Base-by-base conservation (phyloP, 2,888 invertebrate genomes). In the Myopa testacea region DNA sequence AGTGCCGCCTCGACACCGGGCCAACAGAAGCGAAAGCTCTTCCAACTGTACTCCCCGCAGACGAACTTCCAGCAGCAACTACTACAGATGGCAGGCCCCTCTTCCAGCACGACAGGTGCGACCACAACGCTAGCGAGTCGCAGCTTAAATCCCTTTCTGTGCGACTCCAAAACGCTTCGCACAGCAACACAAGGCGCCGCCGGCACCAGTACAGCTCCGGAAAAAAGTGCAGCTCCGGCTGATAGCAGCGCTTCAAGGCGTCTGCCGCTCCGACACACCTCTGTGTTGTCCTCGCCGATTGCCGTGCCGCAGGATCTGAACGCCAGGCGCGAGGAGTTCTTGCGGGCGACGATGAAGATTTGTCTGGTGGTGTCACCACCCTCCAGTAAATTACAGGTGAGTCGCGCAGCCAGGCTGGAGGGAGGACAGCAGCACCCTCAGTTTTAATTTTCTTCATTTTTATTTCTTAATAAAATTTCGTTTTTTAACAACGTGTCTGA, bases 341-440 rank as follows among this genome's bases (percentile, higher is more conserved):
- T 93, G 80, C 92, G 93, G 83, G 93, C 93, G 76, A 93, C 94
- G 80, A 94, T 94, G 93, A 91, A 93, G 89, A 93, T 94, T 84
- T 94, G 94, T 86, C 90, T 94, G 83, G 93, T 93, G 79, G 94
- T 94, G 16, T 94, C 94, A 78, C 94, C 94, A 73, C 93, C 93
- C 72, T 84, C 87, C 34, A 88, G 84, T 80, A 89, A 89, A 85
- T 85, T 90, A 78, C 89, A 89, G 87, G 89, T 89, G 85, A 88
- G 85, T 83, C 12, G 38, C n/a, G 40, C 8, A 14, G 50, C 50
- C 14, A 38, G 12, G 65, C 12, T 8, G 34, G 62, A 50, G 50
- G 14, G 62, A 8, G 10, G 62, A 5, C n/a, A 52, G 19, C n/a
- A 69, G 50, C 40, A 4, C 19, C 6, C n/a, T 12, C 38, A n/a